Evolutionary conservation across 2,888 invertebrate genomes (phyloP), one percentile per base, ranked within the genome.

Genomic region (Cephonodes hylas): DNA sequence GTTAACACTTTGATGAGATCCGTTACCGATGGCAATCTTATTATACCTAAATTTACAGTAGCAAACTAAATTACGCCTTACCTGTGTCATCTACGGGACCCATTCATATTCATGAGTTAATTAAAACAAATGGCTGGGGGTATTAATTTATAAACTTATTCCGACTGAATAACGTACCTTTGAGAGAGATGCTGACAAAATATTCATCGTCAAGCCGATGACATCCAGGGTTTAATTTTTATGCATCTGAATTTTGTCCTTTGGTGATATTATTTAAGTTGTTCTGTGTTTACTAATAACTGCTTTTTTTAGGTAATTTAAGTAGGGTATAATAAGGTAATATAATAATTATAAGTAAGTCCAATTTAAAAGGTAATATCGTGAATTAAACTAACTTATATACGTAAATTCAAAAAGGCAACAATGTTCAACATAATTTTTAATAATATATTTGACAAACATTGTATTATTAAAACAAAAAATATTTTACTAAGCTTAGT

Each of bases 81-180:
- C 79, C 74, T 79, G 74, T 79, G 78, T 81, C 82, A 80, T 77
- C 77, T 79, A 77, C 73, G 77, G 70, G 69, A 63, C 71, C 77
- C 77, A 83, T 86, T 72, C 77, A 85, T 86, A 86, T 86, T 86
- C 84, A 86, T 81, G 79, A 82, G 64, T 80, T 84, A 84, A 86
- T 87, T 86, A 85, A 83, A 85, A 84, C 82, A 81, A 86, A 87
- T 80, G 79, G 77, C 76, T 79, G 66, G 69, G 80, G 79, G 80
- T 83, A 86, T 84, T 84, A 84, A 84, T 85, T 82, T 83, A 75
- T 79, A 80, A 81, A 81, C 78, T 84, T 78, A 80, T 83, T 84
- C 69, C 70, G 72, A 77, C 75, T 75, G 73, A 77, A 78, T 76
- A 79, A 67, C 70, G 74, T 72, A 73, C 83, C 79, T 75, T 74